Conservation (phyloP, 2,888 invertebrate genomes). For the Sinohyriopsis cumingii region DNA sequence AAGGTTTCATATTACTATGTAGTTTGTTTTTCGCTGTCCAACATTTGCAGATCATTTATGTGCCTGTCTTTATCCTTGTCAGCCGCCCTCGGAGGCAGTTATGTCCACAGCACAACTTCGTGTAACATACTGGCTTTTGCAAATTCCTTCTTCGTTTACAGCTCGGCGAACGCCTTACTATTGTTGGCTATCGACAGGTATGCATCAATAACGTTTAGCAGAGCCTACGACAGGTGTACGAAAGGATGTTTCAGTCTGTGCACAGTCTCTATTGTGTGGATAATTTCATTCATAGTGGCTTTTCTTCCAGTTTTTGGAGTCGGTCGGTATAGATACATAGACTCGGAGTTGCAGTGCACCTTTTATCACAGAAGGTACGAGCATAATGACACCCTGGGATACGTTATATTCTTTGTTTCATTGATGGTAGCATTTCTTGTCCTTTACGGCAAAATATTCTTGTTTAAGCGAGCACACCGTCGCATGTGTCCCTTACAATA, state of each 20-base stretch:
- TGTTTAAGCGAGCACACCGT: conserved; percentile 59
- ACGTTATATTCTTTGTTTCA: conserved; percentile 56
- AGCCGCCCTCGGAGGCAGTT: conserved; percentile 56
- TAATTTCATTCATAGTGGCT: conserved; percentile 58
- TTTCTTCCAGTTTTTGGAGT: conserved; percentile 66
- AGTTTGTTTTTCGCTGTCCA: conserved; percentile 60
- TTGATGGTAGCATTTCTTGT: conserved; percentile 50
- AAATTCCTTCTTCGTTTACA: conserved; percentile 64
- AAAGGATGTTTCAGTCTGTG: conserved; percentile 55
- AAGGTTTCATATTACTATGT: conserved; percentile 66
- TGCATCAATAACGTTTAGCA: conserved; percentile 51
- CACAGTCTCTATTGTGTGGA: conserved; percentile 56
- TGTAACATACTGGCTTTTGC: conserved; percentile 65
- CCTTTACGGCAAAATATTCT: conserved; percentile 60
- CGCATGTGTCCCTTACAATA: conserved; percentile 62
- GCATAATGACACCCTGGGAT: conserved; percentile 64
- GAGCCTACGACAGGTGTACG: conserved; percentile 57
- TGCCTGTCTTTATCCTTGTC: conserved; percentile 64
- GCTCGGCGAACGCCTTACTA: conserved; percentile 55
- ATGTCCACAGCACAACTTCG: conserved; percentile 58
- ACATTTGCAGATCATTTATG: conserved; percentile 59
- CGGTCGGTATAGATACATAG: conserved; percentile 60
- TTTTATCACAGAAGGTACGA: conserved; percentile 59
- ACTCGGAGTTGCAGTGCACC: conserved; percentile 63
- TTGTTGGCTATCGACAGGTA: conserved; percentile 62